These are phyloP conservation scores for Cryptus viduatorius DNA, from an alignment of 2,888 invertebrate genomes.

Conservation along the genomic window DNA sequence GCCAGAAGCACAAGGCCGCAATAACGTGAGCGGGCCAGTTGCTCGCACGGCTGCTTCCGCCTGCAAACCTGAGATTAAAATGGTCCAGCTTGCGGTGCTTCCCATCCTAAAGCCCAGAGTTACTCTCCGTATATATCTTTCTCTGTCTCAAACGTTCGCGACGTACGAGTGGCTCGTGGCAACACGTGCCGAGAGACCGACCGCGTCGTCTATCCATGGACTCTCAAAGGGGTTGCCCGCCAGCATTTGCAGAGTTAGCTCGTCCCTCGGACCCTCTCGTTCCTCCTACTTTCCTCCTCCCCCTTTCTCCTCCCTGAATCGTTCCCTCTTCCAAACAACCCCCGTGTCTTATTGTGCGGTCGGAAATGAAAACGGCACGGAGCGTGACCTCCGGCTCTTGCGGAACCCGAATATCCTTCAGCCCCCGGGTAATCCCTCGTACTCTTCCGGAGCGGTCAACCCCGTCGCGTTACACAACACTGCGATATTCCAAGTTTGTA, in stretches of 20 bases:
- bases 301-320: too few relatives aligned
- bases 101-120: conserved; percentile 9
- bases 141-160: conserved; percentile 14
- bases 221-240: conserved; percentile 27
- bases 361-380: conserved; percentile 65
- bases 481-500: conserved; percentile 1
- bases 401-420: conserved; percentile 49
- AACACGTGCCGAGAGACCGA: conserved; percentile 33
- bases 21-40: conserved; percentile 29
- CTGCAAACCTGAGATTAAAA: conserved; percentile 45
- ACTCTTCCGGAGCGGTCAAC: not conserved
- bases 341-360: conserved; percentile 51
- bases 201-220: conserved; percentile 15
- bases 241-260: conserved; percentile 15
- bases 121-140: conserved; percentile 6
- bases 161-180: conserved; percentile 46
- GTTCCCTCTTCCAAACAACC: conserved; percentile 41
- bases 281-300: not conserved
- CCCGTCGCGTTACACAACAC: conserved; percentile 12
- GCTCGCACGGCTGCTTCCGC: conserved; percentile 36
- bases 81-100: conserved; percentile 13
- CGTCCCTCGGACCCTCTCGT: conserved; percentile 25
- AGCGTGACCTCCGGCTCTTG: conserved; percentile 55
- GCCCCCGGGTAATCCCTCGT: conserved; percentile 21
- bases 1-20: conserved; percentile 27